Evolutionary conservation across 2,797 vertebrate genomes (phyloP).

Genomic region (Lerista edwardsae): DNA sequence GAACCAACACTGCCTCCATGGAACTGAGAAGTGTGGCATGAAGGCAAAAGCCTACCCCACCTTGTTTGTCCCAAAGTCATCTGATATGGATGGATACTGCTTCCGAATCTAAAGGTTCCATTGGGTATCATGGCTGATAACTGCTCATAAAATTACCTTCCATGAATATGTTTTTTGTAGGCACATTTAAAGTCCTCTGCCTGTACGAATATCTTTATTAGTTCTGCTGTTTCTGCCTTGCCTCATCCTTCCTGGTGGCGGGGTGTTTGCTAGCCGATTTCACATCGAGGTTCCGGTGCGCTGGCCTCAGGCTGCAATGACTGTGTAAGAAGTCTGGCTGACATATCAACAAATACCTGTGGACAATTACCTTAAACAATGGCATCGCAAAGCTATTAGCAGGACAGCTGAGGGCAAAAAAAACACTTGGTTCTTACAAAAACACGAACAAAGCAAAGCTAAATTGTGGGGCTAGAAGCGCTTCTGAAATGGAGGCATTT

Average conservation of each 20-base stretch:
- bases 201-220: not conserved
- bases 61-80: too few relatives aligned
- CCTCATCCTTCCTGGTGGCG: not conserved
- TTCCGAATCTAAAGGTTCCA: not conserved
- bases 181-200: too few relatives aligned
- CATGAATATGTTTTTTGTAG: not conserved
- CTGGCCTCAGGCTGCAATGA: conserved; percentile 20
- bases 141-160: not conserved
- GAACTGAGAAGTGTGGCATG: not conserved
- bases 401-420: not conserved
- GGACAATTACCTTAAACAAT: conserved; percentile 22
- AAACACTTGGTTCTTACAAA: not conserved
- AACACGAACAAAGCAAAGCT: not conserved
- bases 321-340: conserved; percentile 5
- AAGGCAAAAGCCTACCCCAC: not conserved
- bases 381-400: conserved; percentile 16
- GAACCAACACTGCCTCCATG: too few relatives aligned
- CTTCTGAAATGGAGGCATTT: not conserved
- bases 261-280: conserved; percentile 9
- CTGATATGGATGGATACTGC: too few relatives aligned
- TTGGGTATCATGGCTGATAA: not conserved
- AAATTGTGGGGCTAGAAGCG: not conserved
- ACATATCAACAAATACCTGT: conserved; percentile 24
- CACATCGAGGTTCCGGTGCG: not conserved
- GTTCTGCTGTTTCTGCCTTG: not conserved